These are phyloP conservation scores for Prunella fulvescens DNA, from an alignment of 2,113 vertebrate genomes.

Conservation along the genomic window DNA sequence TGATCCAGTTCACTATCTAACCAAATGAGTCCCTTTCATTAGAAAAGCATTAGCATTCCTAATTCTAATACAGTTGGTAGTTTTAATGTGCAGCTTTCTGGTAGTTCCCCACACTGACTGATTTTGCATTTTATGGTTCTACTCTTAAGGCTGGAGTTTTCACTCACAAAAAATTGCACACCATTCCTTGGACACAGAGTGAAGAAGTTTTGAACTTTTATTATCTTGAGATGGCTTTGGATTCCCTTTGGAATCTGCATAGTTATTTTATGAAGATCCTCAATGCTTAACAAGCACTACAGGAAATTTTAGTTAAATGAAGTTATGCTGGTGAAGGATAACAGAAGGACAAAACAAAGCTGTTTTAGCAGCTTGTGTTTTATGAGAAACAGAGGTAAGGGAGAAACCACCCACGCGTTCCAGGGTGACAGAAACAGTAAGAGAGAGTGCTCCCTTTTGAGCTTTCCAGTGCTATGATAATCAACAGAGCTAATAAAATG, in stretches of 20 bases:
- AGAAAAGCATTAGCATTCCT: neutral
- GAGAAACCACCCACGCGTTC: neutral
- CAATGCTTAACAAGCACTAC: neutral
- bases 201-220: neutral
- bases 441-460: neutral
- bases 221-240: neutral
- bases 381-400: constrained; percentile 12
- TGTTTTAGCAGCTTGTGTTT: constrained; percentile 14
- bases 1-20: neutral
- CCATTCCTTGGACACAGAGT: neutral
- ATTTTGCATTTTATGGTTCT: neutral
- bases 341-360: neutral
- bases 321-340: neutral
- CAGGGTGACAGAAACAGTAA: neutral
- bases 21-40: neutral
- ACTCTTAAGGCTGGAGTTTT: neutral
- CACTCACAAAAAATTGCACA: neutral
- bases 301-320: constrained; percentile 20
- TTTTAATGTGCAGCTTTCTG: neutral
- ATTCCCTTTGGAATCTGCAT: neutral
- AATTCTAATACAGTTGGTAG: neutral
- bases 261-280: neutral
- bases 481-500: neutral
- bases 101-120: neutral
- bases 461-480: neutral